phyloP scores from a whole-genome alignment of 1,140 invertebrate species.

The Armadillidium nasatum region DNA sequence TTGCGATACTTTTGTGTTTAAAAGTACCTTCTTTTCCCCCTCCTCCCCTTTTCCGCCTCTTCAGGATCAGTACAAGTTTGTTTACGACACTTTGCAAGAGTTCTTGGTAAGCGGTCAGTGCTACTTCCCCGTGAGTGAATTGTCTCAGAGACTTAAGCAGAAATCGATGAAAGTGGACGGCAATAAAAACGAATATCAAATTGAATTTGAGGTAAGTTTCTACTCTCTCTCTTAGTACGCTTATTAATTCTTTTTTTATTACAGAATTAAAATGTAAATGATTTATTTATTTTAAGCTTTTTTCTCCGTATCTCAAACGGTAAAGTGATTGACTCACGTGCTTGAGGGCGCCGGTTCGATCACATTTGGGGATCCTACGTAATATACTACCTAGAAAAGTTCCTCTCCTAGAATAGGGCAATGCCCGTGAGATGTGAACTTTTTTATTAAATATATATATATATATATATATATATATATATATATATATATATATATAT shows the following conservation, averaged over 20 bases:
- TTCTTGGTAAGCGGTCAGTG: slow-evolving; percentile 82
- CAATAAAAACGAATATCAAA: slow-evolving; percentile 82
- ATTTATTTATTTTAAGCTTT: too few species aligned
- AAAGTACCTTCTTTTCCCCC: too few species aligned
- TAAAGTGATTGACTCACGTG: too few species aligned
- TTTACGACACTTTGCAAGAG: slow-evolving; percentile 92
- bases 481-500: slow-evolving; percentile 14
- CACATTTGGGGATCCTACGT: too few species aligned
- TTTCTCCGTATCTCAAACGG: too few species aligned
- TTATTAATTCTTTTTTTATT: too few species aligned
- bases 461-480: not conserved
- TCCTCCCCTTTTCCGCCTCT: not conserved
- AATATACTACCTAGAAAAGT: too few species aligned
- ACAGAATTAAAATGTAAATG: too few species aligned
- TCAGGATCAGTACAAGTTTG: slow-evolving; percentile 93
- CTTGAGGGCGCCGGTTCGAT: too few species aligned
- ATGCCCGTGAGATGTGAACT: too few species aligned
- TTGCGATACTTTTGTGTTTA: too few species aligned
- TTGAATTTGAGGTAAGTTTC: slow-evolving; percentile 66
- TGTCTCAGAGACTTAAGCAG: slow-evolving; percentile 78
- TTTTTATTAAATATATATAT: slow-evolving; percentile 5
- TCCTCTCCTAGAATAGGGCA: too few species aligned
- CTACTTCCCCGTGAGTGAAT: slow-evolving; percentile 85
- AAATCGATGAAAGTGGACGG: slow-evolving; percentile 69
- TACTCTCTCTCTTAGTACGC: not conserved